Conservation (phyloP, 2,113 vertebrate species). For the Physeter macrocephalus region DNA sequence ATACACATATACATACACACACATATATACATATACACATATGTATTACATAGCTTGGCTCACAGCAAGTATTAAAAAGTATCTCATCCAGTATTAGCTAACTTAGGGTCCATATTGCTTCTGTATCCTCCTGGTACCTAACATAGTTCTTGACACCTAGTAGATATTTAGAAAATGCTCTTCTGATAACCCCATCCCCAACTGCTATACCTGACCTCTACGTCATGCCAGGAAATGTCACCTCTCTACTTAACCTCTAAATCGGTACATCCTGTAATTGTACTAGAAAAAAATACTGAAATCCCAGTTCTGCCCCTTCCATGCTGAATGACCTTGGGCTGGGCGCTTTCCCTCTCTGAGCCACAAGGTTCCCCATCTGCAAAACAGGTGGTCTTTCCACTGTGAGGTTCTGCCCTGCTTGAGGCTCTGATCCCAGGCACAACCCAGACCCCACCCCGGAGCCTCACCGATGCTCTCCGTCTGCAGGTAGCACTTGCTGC, state of each 20-base stretch:
- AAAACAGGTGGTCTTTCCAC: too few relatives aligned
- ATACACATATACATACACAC: background rate
- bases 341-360: background rate
- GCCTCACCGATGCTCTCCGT: constrained; percentile 89
- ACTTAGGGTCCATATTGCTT: background rate
- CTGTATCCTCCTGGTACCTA: background rate
- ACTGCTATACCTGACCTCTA: background rate
- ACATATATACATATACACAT: fast-evolving
- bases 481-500: constrained; percentile 90
- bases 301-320: background rate
- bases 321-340: background rate
- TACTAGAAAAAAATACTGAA: background rate
- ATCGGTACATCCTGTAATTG: background rate
- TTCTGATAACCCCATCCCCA: background rate
- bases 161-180: background rate
- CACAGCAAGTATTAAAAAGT: background rate
- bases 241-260: background rate
- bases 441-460: fast-evolving
- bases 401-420: fast-evolving
- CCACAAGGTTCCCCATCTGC: background rate
- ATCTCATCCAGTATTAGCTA: background rate
- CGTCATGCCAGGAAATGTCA: background rate
- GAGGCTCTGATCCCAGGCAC: background rate
- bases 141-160: background rate
- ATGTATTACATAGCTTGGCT: background rate